phyloP scores from a whole-genome alignment of 1,140 invertebrate genomes.

The Manduca sexta region DNA sequence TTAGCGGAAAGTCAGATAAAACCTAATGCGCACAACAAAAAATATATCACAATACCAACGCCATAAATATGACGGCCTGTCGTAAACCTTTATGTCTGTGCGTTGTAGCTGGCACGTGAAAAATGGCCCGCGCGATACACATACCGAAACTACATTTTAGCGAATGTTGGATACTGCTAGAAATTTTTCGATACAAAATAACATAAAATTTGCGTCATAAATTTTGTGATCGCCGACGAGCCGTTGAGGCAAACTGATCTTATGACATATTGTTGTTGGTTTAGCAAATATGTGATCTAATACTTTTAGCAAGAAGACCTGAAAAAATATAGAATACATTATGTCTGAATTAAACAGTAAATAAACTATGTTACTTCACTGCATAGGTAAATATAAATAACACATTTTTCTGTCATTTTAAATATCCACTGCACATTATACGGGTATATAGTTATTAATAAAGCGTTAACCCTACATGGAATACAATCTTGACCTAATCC shows the following conservation, averaged over 20 bases:
- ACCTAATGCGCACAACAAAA: conserved; percentile 72
- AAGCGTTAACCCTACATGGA: too few species aligned
- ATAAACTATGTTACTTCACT: too few species aligned
- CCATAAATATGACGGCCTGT: conserved; percentile 71
- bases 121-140: conserved; percentile 61
- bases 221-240: background rate
- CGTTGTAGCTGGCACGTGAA: conserved; percentile 65
- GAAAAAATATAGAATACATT: too few species aligned
- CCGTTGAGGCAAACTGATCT: too few species aligned
- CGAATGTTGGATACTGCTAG: conserved; percentile 27
- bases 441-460: too few species aligned
- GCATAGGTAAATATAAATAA: too few species aligned
- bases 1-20: conserved; percentile 73
- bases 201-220: conserved; percentile 9
- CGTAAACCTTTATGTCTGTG: conserved; percentile 71
- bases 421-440: too few species aligned
- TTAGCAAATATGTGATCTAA: too few species aligned
- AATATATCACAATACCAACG: conserved; percentile 67
- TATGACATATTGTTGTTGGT: too few species aligned
- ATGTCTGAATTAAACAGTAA: too few species aligned
- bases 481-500: background rate
- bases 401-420: too few species aligned
- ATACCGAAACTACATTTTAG: conserved; percentile 57
- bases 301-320: too few species aligned
- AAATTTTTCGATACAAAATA: conserved; percentile 24